Base-by-base conservation (phyloP, 2,113 vertebrate species). In the Capricornis sumatraensis region DNA sequence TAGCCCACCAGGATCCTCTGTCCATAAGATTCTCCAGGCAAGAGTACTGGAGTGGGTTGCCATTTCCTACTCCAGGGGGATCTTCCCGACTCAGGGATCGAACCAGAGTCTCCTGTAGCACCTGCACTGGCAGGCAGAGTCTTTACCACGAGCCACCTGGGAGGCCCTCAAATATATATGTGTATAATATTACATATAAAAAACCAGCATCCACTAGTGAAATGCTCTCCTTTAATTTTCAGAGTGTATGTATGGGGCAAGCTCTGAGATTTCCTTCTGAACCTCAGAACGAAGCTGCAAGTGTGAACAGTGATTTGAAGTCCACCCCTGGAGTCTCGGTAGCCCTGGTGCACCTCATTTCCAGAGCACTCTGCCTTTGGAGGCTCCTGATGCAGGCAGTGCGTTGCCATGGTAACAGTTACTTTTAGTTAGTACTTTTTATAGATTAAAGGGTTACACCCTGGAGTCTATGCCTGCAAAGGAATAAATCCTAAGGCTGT, bases 351-450 rank as follows among this genome's bases (percentile, higher is more conserved):
- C 27, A n/a, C 91, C 82, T 95, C 78, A 13, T 92, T 76, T 86
- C 85, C 94, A n/a, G 95, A 88, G 81, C 52, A n/a, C 94, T 97
- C 52, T 93, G 79, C 74, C 47, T 93, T 71, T 60, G 57, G 84
- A 92, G 83, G 50, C 64, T 47, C 67, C 79, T 85, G 64, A 94
- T 86, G 84, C 52, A 85, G n/a, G 78, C 97, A 92, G 95, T 50
- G 84, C 78, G 98, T 98, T 98, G 92, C 98, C 97, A 98, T 98
- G 98, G 98, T 67, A 97, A 99, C 97, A 21, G 88, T 97, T 98
- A 94, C 96, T 97, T 98, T 96, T 93, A 96, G 94, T 95, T 97
- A 90, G 91, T 96, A 95, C 98, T 94, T 98, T 98, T 95, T 98
- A 97, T 98, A 95, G 97, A 27, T 96, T 93, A 60, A 97, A 96